These are phyloP conservation scores for Scortum barcoo DNA, from an alignment of 2,113 vertebrate species.

Conservation along the genomic window DNA sequence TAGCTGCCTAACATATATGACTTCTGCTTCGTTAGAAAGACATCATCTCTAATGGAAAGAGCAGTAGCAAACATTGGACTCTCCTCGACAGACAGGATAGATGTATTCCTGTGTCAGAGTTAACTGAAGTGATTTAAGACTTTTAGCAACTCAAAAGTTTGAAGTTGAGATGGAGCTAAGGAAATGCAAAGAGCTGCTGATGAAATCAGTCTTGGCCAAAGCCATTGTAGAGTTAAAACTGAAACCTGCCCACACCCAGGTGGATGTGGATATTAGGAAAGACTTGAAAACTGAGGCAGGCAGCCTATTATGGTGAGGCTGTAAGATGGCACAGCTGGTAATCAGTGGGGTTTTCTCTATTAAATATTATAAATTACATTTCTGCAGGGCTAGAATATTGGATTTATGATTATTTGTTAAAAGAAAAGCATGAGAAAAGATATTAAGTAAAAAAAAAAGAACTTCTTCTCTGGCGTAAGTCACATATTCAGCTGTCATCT, in stretches of 20 bases:
- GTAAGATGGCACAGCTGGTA: background rate
- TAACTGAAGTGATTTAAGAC: constrained; percentile 13
- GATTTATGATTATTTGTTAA: constrained; percentile 9
- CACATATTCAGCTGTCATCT: constrained; percentile 1
- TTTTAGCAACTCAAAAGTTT: constrained; percentile 74
- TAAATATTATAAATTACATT: background rate
- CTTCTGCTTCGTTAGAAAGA: too few species aligned
- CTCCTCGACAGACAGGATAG: background rate
- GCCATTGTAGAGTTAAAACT: constrained; percentile 9
- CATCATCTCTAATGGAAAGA: too few species aligned
- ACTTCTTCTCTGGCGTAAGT: background rate
- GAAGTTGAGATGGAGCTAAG: constrained; percentile 78
- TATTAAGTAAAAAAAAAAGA: background rate
- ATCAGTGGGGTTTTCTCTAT: background rate
- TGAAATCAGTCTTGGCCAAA: constrained; percentile 78
- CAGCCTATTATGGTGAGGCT: background rate
- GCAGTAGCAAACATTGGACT: too few species aligned
- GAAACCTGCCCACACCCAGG: constrained; percentile 17
- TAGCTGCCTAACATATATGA: too few species aligned
- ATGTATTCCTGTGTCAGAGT: background rate
- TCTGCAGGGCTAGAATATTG: background rate
- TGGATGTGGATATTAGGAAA: constrained; percentile 18
- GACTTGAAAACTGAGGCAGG: background rate
- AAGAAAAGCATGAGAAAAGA: background rate
- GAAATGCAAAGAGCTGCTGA: constrained; percentile 76